Conservation (phyloP, 2,797 vertebrate species). For the Lagodon rhomboides region DNA sequence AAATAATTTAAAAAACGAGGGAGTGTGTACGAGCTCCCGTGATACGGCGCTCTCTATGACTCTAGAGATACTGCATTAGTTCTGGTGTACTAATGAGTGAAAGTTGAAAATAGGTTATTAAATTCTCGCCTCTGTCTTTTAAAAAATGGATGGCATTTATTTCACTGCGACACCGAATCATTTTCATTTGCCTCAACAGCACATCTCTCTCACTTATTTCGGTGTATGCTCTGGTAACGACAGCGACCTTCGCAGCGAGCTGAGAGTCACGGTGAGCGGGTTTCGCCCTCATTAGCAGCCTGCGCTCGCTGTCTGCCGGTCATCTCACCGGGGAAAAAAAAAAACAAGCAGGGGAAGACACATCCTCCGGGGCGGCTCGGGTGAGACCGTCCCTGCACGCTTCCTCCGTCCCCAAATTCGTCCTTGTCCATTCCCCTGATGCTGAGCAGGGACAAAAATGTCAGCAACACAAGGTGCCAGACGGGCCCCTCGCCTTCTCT, state of each 20-base stretch:
- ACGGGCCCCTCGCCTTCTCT: conserved; percentile 40
- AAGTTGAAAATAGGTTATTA: conserved; percentile 11
- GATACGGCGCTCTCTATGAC: background rate
- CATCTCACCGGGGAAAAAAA: conserved; percentile 2
- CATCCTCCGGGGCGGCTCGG: conserved; percentile 1
- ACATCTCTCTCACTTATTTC: conserved; percentile 26
- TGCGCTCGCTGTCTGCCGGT: conserved; percentile 17
- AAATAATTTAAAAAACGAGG: conserved; percentile 20
- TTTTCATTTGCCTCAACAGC: conserved; percentile 28
- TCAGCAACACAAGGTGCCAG: conserved; percentile 59
- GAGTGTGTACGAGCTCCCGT: background rate
- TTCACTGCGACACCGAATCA: background rate
- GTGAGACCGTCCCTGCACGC: conserved; percentile 8
- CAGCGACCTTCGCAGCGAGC: conserved; percentile 40
- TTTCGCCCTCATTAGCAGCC: conserved; percentile 64
- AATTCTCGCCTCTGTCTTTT: background rate
- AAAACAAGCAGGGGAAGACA: conserved; percentile 29
- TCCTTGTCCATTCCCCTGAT: conserved; percentile 48
- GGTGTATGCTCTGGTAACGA: conserved; percentile 22
- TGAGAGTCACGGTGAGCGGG: conserved; percentile 12
- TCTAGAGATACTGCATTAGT: background rate
- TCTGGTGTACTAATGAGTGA: conserved; percentile 9
- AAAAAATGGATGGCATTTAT: background rate
- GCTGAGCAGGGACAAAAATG: conserved; percentile 47
- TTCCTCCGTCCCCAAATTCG: conserved; percentile 25